Conservation (phyloP, 2,113 vertebrate species). For the Rhinoderma darwinii region DNA sequence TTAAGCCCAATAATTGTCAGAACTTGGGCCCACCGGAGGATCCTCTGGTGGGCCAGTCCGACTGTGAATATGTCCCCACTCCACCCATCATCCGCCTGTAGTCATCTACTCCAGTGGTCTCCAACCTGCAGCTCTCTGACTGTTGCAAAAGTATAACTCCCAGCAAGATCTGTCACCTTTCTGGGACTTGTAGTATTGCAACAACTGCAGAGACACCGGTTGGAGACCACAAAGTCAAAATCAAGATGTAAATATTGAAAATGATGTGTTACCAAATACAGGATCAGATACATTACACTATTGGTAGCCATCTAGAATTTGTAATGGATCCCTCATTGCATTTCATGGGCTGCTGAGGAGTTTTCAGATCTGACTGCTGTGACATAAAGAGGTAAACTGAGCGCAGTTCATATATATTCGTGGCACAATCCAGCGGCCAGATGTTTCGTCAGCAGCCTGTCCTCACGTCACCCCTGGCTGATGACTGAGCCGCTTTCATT, state of each 20-base stretch:
- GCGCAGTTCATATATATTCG: background rate
- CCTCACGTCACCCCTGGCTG: conserved; percentile 8
- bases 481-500: background rate
- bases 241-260: background rate
- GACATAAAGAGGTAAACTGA: too few species aligned
- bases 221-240: too few species aligned
- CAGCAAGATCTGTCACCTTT: background rate
- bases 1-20: too few species aligned
- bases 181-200: background rate
- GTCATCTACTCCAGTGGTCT: background rate
- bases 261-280: background rate
- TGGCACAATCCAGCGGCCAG: background rate
- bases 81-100: background rate
- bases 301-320: background rate
- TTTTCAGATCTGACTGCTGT: background rate
- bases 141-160: background rate
- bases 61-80: too few species aligned
- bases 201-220: background rate
- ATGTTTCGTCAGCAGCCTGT: background rate
- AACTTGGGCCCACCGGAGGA: too few species aligned
- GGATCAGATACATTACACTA: background rate
- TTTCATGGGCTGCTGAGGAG: background rate
- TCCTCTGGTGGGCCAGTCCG: too few species aligned
- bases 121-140: background rate
- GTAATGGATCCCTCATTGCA: background rate